Evolutionary conservation across 2,888 invertebrate species (phyloP).

Genomic region (Gastrophysa polygoni): DNA sequence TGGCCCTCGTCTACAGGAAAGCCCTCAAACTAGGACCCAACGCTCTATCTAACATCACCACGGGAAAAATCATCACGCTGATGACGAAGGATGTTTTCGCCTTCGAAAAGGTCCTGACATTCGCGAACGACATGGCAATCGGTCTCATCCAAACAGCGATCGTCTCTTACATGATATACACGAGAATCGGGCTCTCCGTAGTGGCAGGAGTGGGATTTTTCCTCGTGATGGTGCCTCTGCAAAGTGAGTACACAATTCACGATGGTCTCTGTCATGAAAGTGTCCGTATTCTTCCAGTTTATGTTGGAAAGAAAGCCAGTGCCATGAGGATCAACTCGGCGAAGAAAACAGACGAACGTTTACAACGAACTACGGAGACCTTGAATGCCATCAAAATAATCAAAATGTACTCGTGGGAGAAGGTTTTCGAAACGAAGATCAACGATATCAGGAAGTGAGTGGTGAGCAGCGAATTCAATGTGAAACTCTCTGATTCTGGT

Average conservation of each 20-base stretch:
- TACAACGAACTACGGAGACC: conserved; percentile 43
- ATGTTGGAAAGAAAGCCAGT: conserved; percentile 33
- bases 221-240: conserved; percentile 55
- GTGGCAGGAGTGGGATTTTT: conserved; percentile 63
- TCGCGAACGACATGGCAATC: conserved; percentile 90
- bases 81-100: conserved; percentile 92
- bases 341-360: conserved; percentile 41
- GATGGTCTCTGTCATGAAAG: conserved; percentile 58
- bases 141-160: conserved; percentile 83
- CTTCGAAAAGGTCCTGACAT: conserved; percentile 85
- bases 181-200: conserved; percentile 61
- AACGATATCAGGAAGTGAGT: conserved; percentile 42
- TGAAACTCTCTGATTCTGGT: conserved; percentile 2
- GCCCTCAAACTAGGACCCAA: conserved; percentile 50
- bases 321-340: conserved; percentile 35
- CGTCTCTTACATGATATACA: conserved; percentile 78
- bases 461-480: too few relatives aligned
- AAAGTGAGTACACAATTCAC: conserved; percentile 54
- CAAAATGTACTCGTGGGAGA: conserved; percentile 48
- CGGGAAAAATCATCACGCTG: conserved; percentile 79
- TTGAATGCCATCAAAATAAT: conserved; percentile 45
- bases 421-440: conserved; percentile 42
- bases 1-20: conserved; percentile 79
- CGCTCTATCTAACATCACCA: conserved; percentile 73
- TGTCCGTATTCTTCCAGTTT: conserved; percentile 41